A percentile compares a stretch with the other conserved stretches of the same genome.
These are phyloP conservation scores for Amphipoea lucens DNA, from an alignment of 2,888 invertebrate genomes.

Conservation along the genomic window DNA sequence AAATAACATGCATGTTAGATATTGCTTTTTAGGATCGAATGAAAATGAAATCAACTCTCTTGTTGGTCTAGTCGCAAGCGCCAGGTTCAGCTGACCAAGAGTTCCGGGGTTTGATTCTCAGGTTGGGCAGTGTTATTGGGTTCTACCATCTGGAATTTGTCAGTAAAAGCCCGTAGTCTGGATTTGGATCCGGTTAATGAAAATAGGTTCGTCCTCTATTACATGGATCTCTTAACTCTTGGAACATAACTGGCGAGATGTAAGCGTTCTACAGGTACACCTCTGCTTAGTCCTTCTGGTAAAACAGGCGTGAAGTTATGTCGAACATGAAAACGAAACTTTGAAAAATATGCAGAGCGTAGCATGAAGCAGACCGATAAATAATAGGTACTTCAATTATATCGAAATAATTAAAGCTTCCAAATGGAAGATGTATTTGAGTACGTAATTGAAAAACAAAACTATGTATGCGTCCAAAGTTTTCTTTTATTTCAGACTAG, in stretches of 20 bases:
- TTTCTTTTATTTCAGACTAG: no score
- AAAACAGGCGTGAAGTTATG: no score
- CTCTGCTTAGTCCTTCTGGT: no score
- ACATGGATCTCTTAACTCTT: not conserved
- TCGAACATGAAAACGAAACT: no score
- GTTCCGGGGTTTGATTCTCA: not conserved
- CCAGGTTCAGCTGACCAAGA: not conserved
- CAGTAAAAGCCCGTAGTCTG: not conserved
- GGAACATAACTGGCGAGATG: no score
- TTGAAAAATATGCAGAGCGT: not conserved
- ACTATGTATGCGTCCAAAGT: no score
- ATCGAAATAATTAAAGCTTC: not conserved
- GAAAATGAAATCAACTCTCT: not conserved
- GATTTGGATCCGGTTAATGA: not conserved
- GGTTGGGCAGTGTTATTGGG: not conserved
- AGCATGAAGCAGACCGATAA: not conserved
- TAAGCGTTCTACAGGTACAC: no score
- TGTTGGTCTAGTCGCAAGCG: no score
- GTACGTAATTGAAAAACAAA: not conserved
- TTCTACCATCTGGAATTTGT: not conserved
- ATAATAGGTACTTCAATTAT: no score
- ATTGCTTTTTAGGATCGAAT: not conserved
- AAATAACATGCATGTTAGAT: not conserved
- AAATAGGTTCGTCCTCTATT: not conserved
- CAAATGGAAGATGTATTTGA: not conserved